phyloP scores from a whole-genome alignment of 2,797 vertebrate species.

The Mormyrus hasselquistii region DNA sequence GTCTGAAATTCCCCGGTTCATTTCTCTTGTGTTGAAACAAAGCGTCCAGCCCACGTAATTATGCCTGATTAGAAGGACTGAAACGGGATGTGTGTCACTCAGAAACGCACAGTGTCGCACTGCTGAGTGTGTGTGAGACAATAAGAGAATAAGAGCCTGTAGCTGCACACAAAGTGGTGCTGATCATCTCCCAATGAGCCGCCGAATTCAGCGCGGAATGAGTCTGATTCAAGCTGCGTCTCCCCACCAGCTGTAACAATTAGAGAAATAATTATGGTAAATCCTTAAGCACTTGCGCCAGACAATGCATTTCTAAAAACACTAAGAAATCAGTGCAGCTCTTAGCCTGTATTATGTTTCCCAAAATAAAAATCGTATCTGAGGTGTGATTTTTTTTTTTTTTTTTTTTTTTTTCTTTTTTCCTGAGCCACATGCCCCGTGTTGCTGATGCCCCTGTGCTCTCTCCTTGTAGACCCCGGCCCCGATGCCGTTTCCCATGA shows the following conservation, averaged over 20 bases:
- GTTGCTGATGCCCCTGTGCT: neutral
- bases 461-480: constrained; percentile 66
- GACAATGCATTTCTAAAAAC: neutral
- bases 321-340: neutral
- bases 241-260: neutral
- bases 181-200: neutral
- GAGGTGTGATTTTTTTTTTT: neutral
- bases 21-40: neutral
- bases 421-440: neutral
- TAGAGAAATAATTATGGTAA: neutral
- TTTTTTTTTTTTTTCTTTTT: neutral
- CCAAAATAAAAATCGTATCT: neutral
- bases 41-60: neutral
- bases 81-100: neutral
- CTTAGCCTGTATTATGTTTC: neutral
- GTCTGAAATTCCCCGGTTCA: neutral
- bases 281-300: neutral
- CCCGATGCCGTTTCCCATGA: constrained; percentile 77
- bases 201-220: neutral
- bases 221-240: neutral
- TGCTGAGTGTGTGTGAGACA: neutral
- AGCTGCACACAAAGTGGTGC: neutral
- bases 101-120: neutral
- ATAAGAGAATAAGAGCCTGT: neutral
- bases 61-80: neutral